Evolutionary conservation across 1,140 invertebrate genomes (phyloP).

Genomic region (Drosophila grimshawi): DNA sequence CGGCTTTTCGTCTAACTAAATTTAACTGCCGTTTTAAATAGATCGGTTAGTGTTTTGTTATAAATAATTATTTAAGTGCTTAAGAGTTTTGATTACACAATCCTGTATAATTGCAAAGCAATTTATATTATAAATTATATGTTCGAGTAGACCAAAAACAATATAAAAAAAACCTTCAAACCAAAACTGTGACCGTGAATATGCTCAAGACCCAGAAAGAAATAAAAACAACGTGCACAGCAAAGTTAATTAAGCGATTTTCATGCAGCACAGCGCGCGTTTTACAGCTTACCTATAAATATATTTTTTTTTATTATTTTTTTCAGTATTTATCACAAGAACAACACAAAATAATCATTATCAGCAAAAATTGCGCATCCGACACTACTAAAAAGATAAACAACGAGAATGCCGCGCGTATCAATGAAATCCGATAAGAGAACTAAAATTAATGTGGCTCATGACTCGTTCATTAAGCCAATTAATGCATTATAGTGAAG

Average conservation of each 20-base stretch:
- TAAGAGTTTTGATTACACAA: not conserved
- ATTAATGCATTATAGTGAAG: conserved; percentile 43
- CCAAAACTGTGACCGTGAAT: conserved; percentile 62
- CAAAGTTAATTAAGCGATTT: conserved; percentile 74
- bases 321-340: conserved; percentile 30
- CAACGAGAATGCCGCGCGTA: conserved; percentile 38
- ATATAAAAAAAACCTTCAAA: conserved; percentile 63
- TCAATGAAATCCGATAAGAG: conserved; percentile 65
- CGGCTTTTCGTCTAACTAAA: conserved; percentile 7
- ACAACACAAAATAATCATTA: conserved; percentile 53
- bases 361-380: conserved; percentile 66
- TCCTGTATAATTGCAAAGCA: not conserved
- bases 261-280: conserved; percentile 52
- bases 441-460: conserved; percentile 19
- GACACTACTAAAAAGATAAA: conserved; percentile 64
- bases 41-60: conserved; percentile 32
- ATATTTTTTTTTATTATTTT: conserved; percentile 35
- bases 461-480: conserved; percentile 31
- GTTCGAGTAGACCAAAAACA: conserved; percentile 6
- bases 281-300: conserved; percentile 1
- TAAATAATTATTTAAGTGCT: conserved; percentile 3
- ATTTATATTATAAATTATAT: not conserved
- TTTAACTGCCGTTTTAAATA: conserved; percentile 13
- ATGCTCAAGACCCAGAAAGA: conserved; percentile 36
- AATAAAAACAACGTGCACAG: conserved; percentile 52